Base-by-base conservation (phyloP, 2,797 vertebrate species). In the Brachyalestes nurse region DNA sequence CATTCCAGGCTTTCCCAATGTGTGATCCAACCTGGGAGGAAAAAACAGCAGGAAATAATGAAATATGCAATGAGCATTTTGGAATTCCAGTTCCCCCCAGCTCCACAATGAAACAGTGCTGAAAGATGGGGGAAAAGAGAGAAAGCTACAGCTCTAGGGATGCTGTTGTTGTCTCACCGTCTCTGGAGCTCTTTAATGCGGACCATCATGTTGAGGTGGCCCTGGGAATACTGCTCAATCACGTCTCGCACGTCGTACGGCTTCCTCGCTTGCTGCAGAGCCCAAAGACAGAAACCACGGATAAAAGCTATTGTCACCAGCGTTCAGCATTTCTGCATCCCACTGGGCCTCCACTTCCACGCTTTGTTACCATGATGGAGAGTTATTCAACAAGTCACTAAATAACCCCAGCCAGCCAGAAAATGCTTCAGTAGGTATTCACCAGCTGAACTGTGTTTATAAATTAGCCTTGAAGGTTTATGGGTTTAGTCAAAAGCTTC, bases 1-100 rank as follows among this genome's bases (percentile, higher is more conserved):
- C 90, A 97, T 94, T 82, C 94, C 95, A 6, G 96, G 95, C 77
- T 97, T 97, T 73, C 96, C 96, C 86, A 97, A 89, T 0, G 96
- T 96, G 88, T 96, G 94, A 73, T 97, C 96, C 90, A 97, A 83
- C 88, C 96, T 97, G 89, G 13, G 75, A 83, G 85, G 49, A 71
- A 23, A 78, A 83, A 69, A 61, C 67, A 78, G 57, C 53, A 87
- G 81, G 77, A 82, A 79, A 79, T 34, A 70, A 79, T 49, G 75
- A 82, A 57, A 75, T 25, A 47, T 69, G 40, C 79, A 71, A 67
- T 7, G 62, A 73, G 69, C 83, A 76, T 83, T 70, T 69, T 1
- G 49, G 61, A 75, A 38, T 12, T 12, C 53, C 19, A 53, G 8
- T 42, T 2, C 19, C 61, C 12, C 42, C 49, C 28, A 13, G 21